Evolutionary conservation across 2,113 vertebrate species (phyloP), one percentile per base, ranked within the genome.

Genomic region (Diphyllodes magnificus): DNA sequence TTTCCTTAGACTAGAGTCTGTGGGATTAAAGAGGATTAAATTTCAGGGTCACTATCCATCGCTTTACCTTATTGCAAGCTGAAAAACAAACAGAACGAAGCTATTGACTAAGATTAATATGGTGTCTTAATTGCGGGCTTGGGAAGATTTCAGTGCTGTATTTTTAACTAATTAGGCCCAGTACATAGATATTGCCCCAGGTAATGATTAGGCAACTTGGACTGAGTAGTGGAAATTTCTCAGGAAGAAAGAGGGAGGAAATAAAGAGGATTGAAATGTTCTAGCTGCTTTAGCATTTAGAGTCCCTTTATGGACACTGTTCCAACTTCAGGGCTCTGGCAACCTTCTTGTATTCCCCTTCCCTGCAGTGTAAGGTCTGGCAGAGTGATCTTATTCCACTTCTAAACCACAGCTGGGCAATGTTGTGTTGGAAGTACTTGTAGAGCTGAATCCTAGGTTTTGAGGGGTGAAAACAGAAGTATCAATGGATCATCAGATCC

Each of bases 131-230:
- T 92, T 92, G 63, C 35, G 86, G 47, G 39, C 68, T 90, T 81
- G 33, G 68, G 47, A 84, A 75, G 68, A 88, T 63, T 73, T 81
- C 76, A 77, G 24, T 80, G 56, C 33, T 86, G 7, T 70, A 31
- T 77, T 88, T 93, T 90, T 88, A 90, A 59, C 63, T 94, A 94
- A 90, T 93, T 90, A 84, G 83, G 33, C 40, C 35, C 30, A 40
- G 40, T 79, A 79, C 25, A 22, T 51, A 77, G 59, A 88, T 90
- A 53, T 30, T 13, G 54, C 85, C 59, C 16, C 63, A 85, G 87
- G 77, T 93, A 64, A 70, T 37, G 25, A 56, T 91, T 72, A 71
- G 25, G 37, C 35, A 82, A 21, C 42, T 90, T 80, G 51, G 45
- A 54, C 30, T 63, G 33, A 27, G n/a, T 5, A 59, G 50, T 70